A percentile compares a stretch with the other conserved stretches of the same genome.
phyloP scores from a whole-genome alignment of 2,797 vertebrate species.

The Hyperoplus immaculatus region DNA sequence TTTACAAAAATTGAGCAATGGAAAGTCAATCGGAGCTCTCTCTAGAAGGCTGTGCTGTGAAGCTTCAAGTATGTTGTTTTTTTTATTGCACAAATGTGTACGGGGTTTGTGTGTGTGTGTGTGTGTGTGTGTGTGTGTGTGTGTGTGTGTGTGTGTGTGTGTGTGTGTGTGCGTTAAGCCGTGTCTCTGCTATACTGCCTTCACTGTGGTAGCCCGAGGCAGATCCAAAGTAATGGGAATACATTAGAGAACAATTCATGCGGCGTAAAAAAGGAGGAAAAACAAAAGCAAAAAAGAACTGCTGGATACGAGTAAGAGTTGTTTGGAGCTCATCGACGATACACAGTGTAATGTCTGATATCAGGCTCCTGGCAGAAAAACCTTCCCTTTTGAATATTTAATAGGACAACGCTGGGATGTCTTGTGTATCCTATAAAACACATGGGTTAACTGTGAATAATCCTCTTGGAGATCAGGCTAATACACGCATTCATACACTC shows the following conservation, averaged over 20 bases:
- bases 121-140: conserved; percentile 40
- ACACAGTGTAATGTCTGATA: conserved; percentile 50
- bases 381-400: conserved; percentile 79
- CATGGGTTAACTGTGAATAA: conserved; percentile 52
- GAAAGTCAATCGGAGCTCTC: conserved; percentile 76
- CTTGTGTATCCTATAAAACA: conserved; percentile 55
- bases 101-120: conserved; percentile 34
- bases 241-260: conserved; percentile 84
- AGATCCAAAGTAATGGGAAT: conserved; percentile 85
- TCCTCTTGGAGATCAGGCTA: conserved; percentile 30
- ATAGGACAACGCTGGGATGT: conserved; percentile 62
- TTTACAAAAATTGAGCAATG: conserved; percentile 78
- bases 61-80: conserved; percentile 55
- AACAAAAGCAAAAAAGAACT: conserved; percentile 79
- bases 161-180: conserved; percentile 48
- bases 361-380: conserved; percentile 78
- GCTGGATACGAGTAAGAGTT: conserved; percentile 75
- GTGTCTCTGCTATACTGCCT: conserved; percentile 66
- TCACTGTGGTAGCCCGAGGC: conserved; percentile 76
- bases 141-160: conserved; percentile 36
- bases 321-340: conserved; percentile 68
- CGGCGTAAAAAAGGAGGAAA: conserved; percentile 74
- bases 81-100: conserved; percentile 16
- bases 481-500: conserved; percentile 43
- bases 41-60: conserved; percentile 62